phyloP scores from a whole-genome alignment of 2,113 vertebrate genomes.

The Grus americana region DNA sequence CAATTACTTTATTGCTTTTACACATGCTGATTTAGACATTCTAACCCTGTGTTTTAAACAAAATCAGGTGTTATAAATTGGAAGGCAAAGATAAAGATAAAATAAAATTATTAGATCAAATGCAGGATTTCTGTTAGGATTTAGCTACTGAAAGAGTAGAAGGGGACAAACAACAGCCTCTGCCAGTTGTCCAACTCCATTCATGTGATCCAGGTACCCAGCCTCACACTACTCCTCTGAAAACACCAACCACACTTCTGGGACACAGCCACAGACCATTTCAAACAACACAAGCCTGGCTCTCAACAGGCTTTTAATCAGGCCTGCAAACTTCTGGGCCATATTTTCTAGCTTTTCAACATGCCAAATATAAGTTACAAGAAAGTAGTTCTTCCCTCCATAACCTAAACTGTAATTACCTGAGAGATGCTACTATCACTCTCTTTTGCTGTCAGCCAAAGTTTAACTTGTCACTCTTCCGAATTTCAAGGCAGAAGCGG shows the following conservation, averaged over 20 bases:
- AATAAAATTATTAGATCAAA: neutral
- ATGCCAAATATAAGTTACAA: neutral
- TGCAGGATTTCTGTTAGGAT: neutral
- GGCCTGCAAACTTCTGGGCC: neutral
- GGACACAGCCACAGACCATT: neutral
- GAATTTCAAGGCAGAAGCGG: neutral
- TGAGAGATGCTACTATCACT: neutral
- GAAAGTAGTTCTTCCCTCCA: neutral
- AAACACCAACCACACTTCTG: neutral
- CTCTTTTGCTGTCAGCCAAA: neutral
- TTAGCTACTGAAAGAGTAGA: neutral
- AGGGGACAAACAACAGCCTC: neutral
- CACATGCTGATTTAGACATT: neutral
- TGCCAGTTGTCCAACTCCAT: neutral
- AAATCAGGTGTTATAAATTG: neutral
- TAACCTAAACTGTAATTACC: neutral
- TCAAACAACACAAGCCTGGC: neutral
- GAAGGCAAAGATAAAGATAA: neutral
- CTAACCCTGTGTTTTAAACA: neutral
- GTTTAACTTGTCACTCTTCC: neutral
- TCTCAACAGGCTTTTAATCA: conserved; percentile 20
- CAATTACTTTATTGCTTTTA: neutral
- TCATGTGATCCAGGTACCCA: neutral
- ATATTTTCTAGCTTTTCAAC: neutral
- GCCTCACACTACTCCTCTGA: neutral